A percentile compares a stretch with the other conserved stretches of the same genome.
phyloP scores from a whole-genome alignment of 2,888 invertebrate species.

The Himalopsyche kuldschensis region DNA sequence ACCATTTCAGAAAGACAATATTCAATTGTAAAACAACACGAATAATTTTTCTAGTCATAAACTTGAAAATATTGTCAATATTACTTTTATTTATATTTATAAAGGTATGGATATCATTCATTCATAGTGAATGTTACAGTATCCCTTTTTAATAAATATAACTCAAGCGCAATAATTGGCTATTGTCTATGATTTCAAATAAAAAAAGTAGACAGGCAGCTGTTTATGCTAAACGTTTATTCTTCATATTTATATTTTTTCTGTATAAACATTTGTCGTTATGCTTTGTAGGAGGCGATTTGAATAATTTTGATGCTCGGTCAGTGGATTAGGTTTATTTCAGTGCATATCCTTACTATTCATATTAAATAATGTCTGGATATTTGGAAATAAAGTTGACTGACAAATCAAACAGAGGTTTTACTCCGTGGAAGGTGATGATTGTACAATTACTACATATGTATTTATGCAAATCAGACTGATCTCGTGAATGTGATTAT shows the following conservation, averaged over 20 bases:
- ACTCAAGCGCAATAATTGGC: no score
- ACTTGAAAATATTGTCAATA: no score
- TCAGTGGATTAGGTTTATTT: neutral
- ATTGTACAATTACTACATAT: conserved; percentile 22
- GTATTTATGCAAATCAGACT: conserved; percentile 39
- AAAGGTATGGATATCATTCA: no score
- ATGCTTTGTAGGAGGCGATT: neutral
- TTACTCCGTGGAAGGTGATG: conserved; percentile 67
- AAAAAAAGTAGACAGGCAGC: neutral
- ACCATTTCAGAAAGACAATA: no score
- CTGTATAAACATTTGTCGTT: neutral
- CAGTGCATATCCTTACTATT: neutral
- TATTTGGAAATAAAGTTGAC: conserved; percentile 68
- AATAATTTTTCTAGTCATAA: no score
- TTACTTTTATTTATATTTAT: no score
- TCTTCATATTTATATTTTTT: neutral
- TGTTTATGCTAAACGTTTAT: neutral
- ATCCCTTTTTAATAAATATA: no score
- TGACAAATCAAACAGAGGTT: conserved; percentile 61
- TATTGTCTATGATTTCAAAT: neutral
- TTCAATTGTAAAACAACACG: no score
- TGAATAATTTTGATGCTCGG: neutral
- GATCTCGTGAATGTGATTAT: conserved; percentile 43
- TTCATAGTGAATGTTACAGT: no score
- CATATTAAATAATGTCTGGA: conserved; percentile 54